Percentiles rank a stretch among this genome's conserved stretches.
Conservation (phyloP, 1,140 invertebrate genomes). For the Diachasma alloeum region DNA sequence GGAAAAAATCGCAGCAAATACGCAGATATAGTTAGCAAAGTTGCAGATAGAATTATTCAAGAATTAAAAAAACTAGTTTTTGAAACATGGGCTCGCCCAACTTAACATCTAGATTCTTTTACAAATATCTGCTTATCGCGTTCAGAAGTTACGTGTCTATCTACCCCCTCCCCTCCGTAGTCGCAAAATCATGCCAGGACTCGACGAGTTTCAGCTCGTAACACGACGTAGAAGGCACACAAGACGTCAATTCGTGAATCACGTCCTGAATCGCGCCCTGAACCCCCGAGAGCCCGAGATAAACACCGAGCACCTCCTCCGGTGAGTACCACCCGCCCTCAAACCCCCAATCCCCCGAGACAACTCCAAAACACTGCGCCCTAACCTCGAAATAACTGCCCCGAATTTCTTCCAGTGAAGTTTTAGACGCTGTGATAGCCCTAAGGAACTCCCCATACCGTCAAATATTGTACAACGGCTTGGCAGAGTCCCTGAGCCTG, state of each 20-base stretch:
- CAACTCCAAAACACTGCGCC: not conserved
- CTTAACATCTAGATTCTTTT: too few relatives aligned
- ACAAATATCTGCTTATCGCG: too few relatives aligned
- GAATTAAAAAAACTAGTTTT: too few relatives aligned
- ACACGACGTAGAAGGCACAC: not conserved
- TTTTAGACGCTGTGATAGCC: slow-evolving; percentile 17
- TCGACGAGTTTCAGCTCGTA: not conserved
- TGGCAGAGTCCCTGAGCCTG: slow-evolving; percentile 6
- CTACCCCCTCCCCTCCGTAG: not conserved
- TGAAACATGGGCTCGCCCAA: too few relatives aligned
- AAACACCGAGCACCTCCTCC: not conserved
- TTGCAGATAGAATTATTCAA: too few relatives aligned
- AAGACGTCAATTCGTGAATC: slow-evolving; percentile 3
- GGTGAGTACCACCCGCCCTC: not conserved
- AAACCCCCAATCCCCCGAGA: not conserved
- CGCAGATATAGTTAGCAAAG: too few relatives aligned
- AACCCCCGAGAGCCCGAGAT: not conserved
- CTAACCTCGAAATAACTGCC: not conserved
- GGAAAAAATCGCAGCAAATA: too few relatives aligned
- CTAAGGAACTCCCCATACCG: slow-evolving; percentile 19
- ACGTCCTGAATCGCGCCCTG: not conserved
- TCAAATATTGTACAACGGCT: slow-evolving; percentile 18
- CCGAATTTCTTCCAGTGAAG: slow-evolving; percentile 15
- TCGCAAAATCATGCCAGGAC: not conserved
- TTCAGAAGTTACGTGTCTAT: too few relatives aligned